These are phyloP conservation scores for Drosophila basisetae DNA, from an alignment of 2,888 invertebrate genomes.

Conservation along the genomic window DNA sequence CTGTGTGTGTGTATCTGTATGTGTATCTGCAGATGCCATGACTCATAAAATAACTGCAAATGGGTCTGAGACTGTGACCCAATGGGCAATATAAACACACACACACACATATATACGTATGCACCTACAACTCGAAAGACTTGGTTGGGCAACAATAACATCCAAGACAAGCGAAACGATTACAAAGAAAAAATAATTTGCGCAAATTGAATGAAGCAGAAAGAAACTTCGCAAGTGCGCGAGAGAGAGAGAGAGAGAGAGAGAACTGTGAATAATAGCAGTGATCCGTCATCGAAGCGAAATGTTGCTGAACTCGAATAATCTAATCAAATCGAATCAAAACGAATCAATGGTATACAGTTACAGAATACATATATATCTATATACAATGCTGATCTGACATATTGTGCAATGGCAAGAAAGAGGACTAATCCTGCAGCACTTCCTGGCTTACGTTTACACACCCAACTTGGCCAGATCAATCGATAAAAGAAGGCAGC, in stretches of 20 bases:
- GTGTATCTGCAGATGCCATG: slow-evolving; percentile 52
- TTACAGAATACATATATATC: slow-evolving; percentile 32
- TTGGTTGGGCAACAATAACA: slow-evolving; percentile 65
- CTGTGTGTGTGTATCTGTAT: neutral
- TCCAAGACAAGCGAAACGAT: slow-evolving; percentile 72
- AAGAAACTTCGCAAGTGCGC: slow-evolving; percentile 5
- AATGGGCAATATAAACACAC: slow-evolving; percentile 66
- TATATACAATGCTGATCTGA: neutral
- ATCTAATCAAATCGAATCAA: slow-evolving; percentile 51
- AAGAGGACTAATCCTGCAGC: slow-evolving; percentile 53
- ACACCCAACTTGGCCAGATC: slow-evolving; percentile 55
- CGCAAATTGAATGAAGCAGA: slow-evolving; percentile 60
- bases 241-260: neutral
- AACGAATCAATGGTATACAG: slow-evolving; percentile 66
- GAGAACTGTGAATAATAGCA: slow-evolving; percentile 44
- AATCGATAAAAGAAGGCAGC: slow-evolving; percentile 61
- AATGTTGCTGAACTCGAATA: slow-evolving; percentile 67
- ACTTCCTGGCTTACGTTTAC: slow-evolving; percentile 79
- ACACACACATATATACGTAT: slow-evolving; percentile 10
- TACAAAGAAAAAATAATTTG: slow-evolving; percentile 80
- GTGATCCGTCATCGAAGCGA: slow-evolving; percentile 73
- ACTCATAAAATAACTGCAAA: slow-evolving; percentile 54
- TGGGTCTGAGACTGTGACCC: slow-evolving; percentile 64
- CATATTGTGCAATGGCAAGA: slow-evolving; percentile 59
- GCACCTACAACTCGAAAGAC: slow-evolving; percentile 70